Base-by-base conservation (phyloP, 2,113 vertebrate species). In the Hemicordylus capensis region DNA sequence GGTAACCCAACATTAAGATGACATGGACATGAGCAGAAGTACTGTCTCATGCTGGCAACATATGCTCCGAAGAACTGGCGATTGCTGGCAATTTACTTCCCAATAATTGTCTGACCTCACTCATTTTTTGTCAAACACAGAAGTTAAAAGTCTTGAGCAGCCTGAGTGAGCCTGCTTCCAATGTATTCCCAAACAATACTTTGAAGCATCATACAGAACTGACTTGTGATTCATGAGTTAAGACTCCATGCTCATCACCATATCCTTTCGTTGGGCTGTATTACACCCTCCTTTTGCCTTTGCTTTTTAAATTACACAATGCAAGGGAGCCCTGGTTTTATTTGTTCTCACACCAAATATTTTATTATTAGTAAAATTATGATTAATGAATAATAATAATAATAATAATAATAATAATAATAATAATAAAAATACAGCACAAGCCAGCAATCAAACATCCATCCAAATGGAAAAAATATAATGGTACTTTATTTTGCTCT, bases 321-420 rank as follows among this genome's bases (percentile, higher is more conserved):
- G 75, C 15, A 59, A 92, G 88, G 19, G 34, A 84, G 54, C 88
- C 51, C 61, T 85, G 80, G 61, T 44, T 42, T 85, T 69, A 73
- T 77, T 66, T 79, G 46, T 83, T 73, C 85, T 92, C 8, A 88
- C 22, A 87, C 61, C 63, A 89, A 87, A 34, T n/a, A n/a, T n/a
- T n/a, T n/a, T n/a, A n/a, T n/a, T n/a, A n/a, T n/a, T n/a, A n/a
- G n/a, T n/a, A n/a, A n/a, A n/a, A n/a, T n/a, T n/a, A n/a, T n/a
- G n/a, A n/a, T n/a, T n/a, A n/a, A n/a, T n/a, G n/a, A n/a, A n/a
- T n/a, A n/a, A n/a, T n/a, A n/a, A n/a, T n/a, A n/a, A n/a, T n/a
- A n/a, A n/a, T n/a, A n/a, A n/a, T n/a, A n/a, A n/a, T n/a, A n/a
- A n/a, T n/a, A n/a, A n/a, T n/a, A n/a, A n/a, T n/a, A n/a, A n/a